phyloP scores from a whole-genome alignment of 2,888 invertebrate species.

The Zootermopsis nevadensis region DNA sequence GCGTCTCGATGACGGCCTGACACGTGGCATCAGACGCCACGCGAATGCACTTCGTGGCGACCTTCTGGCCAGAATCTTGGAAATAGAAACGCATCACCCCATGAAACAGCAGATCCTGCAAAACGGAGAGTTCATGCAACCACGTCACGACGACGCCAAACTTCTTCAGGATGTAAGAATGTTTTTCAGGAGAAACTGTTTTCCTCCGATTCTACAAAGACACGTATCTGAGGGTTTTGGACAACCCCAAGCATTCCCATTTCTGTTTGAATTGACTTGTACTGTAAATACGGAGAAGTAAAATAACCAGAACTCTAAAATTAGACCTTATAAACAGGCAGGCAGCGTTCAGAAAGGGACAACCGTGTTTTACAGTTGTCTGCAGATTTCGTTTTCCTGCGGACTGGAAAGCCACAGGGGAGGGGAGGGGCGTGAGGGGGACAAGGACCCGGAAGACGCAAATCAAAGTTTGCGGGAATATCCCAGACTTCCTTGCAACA shows the following conservation, averaged over 20 bases:
- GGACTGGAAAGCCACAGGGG: too few relatives aligned
- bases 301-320: constrained; percentile 6
- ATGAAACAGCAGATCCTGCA: constrained; percentile 95
- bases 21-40: constrained; percentile 97
- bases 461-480: too few relatives aligned
- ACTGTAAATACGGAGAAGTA: not conserved
- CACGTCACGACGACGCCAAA: not conserved
- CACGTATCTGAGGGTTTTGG: too few relatives aligned
- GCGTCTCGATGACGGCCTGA: constrained; percentile 94
- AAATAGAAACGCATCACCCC: constrained; percentile 99
- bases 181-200: too few relatives aligned
- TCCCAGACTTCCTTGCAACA: too few relatives aligned
- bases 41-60: constrained; percentile 98
- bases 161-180: too few relatives aligned
- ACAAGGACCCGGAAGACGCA: too few relatives aligned
- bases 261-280: not conserved
- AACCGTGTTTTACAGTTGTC: not conserved
- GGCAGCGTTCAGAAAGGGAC: not conserved
- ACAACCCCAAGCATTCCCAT: not conserved
- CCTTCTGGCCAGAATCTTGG: constrained; percentile 98
- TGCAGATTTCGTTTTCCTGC: too few relatives aligned
- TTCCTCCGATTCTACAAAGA: too few relatives aligned
- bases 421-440: too few relatives aligned
- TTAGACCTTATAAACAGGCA: constrained; percentile 4
- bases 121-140: not conserved